Base-by-base conservation (phyloP, 2,888 invertebrate genomes). In the Aphidoletes aphidimyza region DNA sequence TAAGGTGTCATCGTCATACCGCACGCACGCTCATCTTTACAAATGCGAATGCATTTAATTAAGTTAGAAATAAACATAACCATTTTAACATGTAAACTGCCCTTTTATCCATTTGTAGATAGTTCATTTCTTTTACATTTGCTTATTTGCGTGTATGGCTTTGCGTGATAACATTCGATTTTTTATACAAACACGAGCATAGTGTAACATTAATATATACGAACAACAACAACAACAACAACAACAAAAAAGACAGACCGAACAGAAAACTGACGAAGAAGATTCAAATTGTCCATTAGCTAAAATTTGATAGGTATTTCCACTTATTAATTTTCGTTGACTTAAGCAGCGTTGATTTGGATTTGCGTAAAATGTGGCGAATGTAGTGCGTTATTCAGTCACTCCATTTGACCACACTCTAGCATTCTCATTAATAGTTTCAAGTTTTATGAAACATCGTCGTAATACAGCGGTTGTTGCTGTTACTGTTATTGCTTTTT, bases 241-340 rank as follows among this genome's bases (percentile, higher is more conserved):
- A 54, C 54, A 14, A 54, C 3, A n/a, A n/a, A n/a, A n/a, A n/a
- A n/a, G n/a, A n/a, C n/a, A n/a, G n/a, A n/a, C n/a, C n/a, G n/a
- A n/a, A n/a, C n/a, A n/a, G n/a, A n/a, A n/a, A n/a, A n/a, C n/a
- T n/a, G 22, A 17, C 17, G 54, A 54, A 69, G 69, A 69, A 69
- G 69, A 69, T 69, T 69, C 69, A 69, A 69, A 69, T 30, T 69
- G 69, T 69, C 69, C 69, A 69, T 69, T 69, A 69, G 69, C 69
- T 69, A 30, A 69, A 69, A 69, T 69, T 69, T 69, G 69, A 69
- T 69, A 69, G 30, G 14, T 30, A 69, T 69, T 69, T 69, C 69
- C 69, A 69, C 69, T 69, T 69, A 69, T 69, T 69, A 26, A 69
- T 69, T 69, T 69, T 26, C 26, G 9, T 69, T 30, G 69, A 26